Evolutionary conservation across 2,113 vertebrate genomes (phyloP).

Genomic region (Serilophus lunatus): DNA sequence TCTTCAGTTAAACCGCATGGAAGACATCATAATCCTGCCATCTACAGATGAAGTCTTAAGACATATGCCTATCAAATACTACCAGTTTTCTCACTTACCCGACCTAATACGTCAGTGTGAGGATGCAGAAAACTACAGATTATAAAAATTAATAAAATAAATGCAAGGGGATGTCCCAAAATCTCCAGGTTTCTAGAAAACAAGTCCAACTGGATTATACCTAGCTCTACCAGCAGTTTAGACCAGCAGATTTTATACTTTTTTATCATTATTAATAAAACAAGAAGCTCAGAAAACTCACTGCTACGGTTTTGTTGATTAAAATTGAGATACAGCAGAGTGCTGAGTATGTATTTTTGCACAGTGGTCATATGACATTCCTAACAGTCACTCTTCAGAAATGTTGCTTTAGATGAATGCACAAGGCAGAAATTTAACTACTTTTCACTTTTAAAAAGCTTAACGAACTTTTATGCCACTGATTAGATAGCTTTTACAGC

Average conservation of each 20-base stretch:
- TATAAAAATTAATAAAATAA: background rate
- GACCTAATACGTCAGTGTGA: background rate
- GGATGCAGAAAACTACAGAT: background rate
- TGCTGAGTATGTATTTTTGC: background rate
- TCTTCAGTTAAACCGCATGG: background rate
- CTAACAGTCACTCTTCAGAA: background rate
- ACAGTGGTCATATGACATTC: background rate
- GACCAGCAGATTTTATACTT: background rate
- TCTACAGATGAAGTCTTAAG: background rate
- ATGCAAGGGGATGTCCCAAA: background rate
- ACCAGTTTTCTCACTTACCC: background rate
- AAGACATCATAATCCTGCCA: background rate
- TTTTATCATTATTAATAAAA: background rate
- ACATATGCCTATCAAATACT: background rate
- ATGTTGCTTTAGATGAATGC: background rate
- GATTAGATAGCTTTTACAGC: background rate
- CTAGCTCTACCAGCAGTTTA: background rate
- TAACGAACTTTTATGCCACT: background rate
- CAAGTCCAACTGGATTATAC: background rate
- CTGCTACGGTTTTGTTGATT: background rate
- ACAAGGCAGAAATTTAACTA: background rate
- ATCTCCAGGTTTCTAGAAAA: background rate
- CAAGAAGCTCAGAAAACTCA: background rate
- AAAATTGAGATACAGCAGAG: background rate
- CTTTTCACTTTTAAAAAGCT: slow-evolving; percentile 6